These are phyloP conservation scores for Chunga burmeisteri DNA, from an alignment of 2,113 vertebrate species.

Conservation along the genomic window DNA sequence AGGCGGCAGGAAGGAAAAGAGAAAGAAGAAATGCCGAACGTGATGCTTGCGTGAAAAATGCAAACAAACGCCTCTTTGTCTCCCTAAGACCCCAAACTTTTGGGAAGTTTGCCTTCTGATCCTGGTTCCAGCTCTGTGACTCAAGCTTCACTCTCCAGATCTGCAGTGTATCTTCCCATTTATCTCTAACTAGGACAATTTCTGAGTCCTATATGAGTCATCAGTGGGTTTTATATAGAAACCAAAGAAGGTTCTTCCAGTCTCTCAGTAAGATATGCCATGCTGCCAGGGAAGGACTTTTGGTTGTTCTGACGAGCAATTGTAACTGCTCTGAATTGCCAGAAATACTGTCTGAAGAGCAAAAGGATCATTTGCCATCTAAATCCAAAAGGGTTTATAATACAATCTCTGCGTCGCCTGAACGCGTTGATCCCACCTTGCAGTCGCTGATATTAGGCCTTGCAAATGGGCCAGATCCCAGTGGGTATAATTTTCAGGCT, in stretches of 20 bases:
- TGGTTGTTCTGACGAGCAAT: constrained; percentile 65
- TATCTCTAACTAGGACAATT: constrained; percentile 68
- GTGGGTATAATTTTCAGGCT: constrained; percentile 62
- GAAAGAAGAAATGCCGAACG: not conserved
- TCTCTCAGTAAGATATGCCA: constrained; percentile 66
- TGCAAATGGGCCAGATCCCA: constrained; percentile 54
- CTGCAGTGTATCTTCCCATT: constrained; percentile 59
- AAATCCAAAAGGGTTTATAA: constrained; percentile 48
- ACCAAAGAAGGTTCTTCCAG: constrained; percentile 72
- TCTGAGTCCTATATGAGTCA: constrained; percentile 67
- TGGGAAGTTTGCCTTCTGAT: constrained; percentile 32
- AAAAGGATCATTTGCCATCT: constrained; percentile 46
- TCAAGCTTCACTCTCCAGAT: constrained; percentile 43
- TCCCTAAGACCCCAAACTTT: not conserved
- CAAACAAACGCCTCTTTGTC: not conserved
- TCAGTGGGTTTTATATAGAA: constrained; percentile 70
- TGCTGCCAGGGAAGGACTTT: constrained; percentile 70
- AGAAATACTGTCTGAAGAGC: constrained; percentile 61
- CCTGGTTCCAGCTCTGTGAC: constrained; percentile 40
- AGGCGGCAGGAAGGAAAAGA: not conserved
- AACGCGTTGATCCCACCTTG: constrained; percentile 40
- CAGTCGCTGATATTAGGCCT: constrained; percentile 45
- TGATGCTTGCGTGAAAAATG: not conserved
- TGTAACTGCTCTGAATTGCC: constrained; percentile 61
- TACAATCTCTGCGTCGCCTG: not conserved